Base-by-base conservation (phyloP, 2,888 invertebrate species). In the Spodoptera picta region DNA sequence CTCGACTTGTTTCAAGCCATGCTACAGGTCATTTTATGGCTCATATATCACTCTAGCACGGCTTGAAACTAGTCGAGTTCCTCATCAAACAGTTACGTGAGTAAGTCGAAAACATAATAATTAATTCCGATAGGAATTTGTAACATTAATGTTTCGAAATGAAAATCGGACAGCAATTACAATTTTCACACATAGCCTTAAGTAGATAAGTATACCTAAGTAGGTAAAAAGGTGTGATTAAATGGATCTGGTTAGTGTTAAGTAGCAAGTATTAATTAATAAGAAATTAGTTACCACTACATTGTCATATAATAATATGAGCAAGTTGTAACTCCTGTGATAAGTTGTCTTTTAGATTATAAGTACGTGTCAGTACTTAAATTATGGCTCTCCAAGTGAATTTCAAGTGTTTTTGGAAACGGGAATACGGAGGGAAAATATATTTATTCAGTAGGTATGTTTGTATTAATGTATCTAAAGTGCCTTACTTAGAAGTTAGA, bases 381-480 rank as follows among this genome's bases (percentile, higher is more conserved):
- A 64, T 60, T 46, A 66, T 57, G 24, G 50, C 54, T 70, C 47
- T 55, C 72, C 60, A 75, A 75, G 75, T 73, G 75, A 75, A 70
- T 56, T 41, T 49, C 64, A 45, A 1, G 6, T 27, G 27, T 27
- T 27, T 27, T 27, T 27, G 27, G 3, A 27, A 27, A 27, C 27
- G 27, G 3, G 3, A 27, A 27, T 27, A 5, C 4, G 27, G 27
- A 27, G 27, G 27, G 27, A 27, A 27, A 9, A 36, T 36, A 36
- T 36, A 9, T 36, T 36, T 36, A 36, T 36, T 36, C 7, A 36
- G 36, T 36, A 36, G 36, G 36, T 36, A 36, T 9, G 36, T 36
- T 36, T 36, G 7, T 36, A 27, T 2, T 27, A 27, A 27, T 2
- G 27, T 27, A 27, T 5, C 27, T 3, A 27, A 27, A 27, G 27